Conservation (phyloP, 2,113 vertebrate genomes). For the Xenopus tropicalis region DNA sequence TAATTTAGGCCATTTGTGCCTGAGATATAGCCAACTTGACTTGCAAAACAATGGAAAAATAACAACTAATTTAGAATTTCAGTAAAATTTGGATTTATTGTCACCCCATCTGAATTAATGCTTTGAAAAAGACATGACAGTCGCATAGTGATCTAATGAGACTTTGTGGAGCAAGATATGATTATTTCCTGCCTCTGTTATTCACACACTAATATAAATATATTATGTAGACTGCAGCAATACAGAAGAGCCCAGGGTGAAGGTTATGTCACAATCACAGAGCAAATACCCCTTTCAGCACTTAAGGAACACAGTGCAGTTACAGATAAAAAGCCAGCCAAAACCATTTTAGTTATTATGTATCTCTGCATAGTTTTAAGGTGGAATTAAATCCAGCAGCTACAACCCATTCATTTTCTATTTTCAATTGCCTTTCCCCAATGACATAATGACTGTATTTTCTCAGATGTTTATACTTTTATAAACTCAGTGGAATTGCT, state of each 20-base stretch:
- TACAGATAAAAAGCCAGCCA: conserved; percentile 53
- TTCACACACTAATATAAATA: conserved; percentile 45
- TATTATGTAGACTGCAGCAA: neutral
- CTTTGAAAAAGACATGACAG: too few relatives aligned
- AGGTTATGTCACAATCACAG: conserved; percentile 59
- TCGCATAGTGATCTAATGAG: too few relatives aligned
- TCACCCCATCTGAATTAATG: too few relatives aligned
- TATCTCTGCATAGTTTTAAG: conserved; percentile 56
- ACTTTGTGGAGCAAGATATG: neutral
- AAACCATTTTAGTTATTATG: conserved; percentile 52
- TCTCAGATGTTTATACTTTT: too few relatives aligned
- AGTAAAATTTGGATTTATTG: too few relatives aligned
- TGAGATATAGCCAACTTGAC: too few relatives aligned
- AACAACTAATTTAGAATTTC: too few relatives aligned
- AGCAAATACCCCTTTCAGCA: conserved; percentile 66
- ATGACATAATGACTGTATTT: neutral
- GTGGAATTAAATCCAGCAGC: conserved; percentile 48
- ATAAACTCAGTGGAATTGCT: too few relatives aligned
- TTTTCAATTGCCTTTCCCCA: neutral
- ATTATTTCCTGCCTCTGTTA: neutral
- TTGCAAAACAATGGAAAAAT: too few relatives aligned
- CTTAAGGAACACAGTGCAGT: conserved; percentile 52
- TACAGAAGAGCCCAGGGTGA: conserved; percentile 60
- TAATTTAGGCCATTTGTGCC: too few relatives aligned
- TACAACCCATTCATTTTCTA: conserved; percentile 9